Evolutionary conservation across 2,888 invertebrate species (phyloP), one percentile per base, ranked within the genome.

Genomic region (Sarcophaga rosellei): DNA sequence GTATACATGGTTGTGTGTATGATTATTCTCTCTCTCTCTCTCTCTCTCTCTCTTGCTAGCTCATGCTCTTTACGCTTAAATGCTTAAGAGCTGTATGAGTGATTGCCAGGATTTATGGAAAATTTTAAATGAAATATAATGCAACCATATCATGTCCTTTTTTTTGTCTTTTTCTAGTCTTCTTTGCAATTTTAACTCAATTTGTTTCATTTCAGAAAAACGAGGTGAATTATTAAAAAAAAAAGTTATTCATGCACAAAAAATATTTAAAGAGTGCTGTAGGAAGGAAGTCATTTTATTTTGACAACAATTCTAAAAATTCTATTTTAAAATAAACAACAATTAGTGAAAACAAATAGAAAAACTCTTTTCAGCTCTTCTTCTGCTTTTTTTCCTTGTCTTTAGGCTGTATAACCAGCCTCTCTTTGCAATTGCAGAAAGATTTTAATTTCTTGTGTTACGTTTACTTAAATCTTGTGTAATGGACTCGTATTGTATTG

Each of bases 301-400:
- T 35, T 35, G 8, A 35, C 8, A 35, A 35, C 1, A 35, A 35
- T 35, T 35, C 35, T 35, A 35, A 35, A 35, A 35, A 35, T 35
- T 35, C 35, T 35, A 35, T 10, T 35, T 10, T 45, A 62, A 62
- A 69, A 80, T 65, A 72, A 80, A 80, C 47, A 73, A 80, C 65
- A 80, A 80, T 80, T 80, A 72, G 76, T 21, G 3, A 66, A 65
- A 59, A 23, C 45, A 73, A 80, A 80, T 65, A 66, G 23, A 6
- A 57, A 35, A 35, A 35, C 10, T 10, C 35, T 35, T 35, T 35
- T 0, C 35, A 35, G 35, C 8, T 35, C 35, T 35, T 35, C 35
- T 35, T 3, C 35, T 35, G 25, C 35, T 35, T 35, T 2, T 35
- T 35, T 10, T 35, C 35, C 35, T 8, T 10, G 1, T 20, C 79